phyloP scores from a whole-genome alignment of 2,113 vertebrate genomes.

The Eclectus roratus region DNA sequence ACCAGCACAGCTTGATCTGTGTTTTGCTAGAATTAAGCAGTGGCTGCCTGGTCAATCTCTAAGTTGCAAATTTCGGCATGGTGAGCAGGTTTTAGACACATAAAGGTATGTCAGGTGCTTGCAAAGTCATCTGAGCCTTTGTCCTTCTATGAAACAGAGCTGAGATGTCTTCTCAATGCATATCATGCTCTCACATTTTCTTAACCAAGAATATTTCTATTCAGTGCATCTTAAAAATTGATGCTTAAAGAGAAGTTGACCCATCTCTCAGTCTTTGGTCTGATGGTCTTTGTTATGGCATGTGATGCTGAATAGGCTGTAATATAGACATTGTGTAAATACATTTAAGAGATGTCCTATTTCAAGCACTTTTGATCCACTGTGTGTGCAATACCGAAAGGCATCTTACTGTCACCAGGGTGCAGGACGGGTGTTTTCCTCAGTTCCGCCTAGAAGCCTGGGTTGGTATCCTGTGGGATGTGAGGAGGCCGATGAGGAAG shows the following conservation, averaged over 20 bases:
- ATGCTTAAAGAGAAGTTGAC: neutral
- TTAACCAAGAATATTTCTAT: neutral
- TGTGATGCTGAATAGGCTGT: neutral
- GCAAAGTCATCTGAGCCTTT: neutral
- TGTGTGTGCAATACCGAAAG: neutral
- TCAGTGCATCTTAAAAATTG: neutral
- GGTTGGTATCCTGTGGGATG: slow-evolving; percentile 38
- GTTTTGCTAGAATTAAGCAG: neutral
- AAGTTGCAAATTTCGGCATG: neutral
- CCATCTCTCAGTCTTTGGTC: neutral
- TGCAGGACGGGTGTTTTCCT: neutral
- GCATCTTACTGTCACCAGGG: slow-evolving; percentile 35
- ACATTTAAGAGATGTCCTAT: neutral
- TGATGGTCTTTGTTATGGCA: neutral
- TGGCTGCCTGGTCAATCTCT: neutral
- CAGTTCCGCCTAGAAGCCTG: neutral
- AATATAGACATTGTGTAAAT: neutral
- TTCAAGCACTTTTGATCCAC: slow-evolving; percentile 8
- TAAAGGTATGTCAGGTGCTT: neutral
- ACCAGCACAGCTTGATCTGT: neutral
- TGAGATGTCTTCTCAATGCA: neutral
- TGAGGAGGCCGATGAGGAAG: neutral
- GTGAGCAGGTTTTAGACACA: accelerated
- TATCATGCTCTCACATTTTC: neutral
- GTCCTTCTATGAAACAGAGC: neutral